Percentiles rank a stretch among this genome's conserved stretches.
These are phyloP conservation scores for Atrina japonica DNA, from an alignment of 2,888 invertebrate genomes.

Conservation along the genomic window DNA sequence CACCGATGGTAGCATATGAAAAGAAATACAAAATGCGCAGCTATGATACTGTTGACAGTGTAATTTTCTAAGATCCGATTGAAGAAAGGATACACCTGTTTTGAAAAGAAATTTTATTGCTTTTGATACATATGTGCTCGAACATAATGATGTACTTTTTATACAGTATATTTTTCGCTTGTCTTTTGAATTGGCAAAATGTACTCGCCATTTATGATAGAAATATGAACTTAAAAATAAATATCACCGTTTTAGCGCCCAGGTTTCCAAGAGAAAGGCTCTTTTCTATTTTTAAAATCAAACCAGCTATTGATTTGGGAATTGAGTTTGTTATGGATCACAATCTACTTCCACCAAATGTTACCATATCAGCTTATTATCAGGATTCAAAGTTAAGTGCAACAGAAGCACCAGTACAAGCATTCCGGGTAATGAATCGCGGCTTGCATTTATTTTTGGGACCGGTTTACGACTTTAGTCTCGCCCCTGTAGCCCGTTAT, in stretches of 20 bases:
- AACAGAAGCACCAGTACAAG: conserved; percentile 67
- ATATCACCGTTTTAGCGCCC: conserved; percentile 39
- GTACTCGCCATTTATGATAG: no score
- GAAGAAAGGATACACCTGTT: no score
- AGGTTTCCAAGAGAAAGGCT: conserved; percentile 26
- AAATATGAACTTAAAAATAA: conserved; percentile 6
- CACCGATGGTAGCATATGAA: no score
- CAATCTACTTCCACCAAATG: conserved; percentile 47
- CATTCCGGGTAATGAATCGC: conserved; percentile 65
- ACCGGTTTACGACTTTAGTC: conserved; percentile 83
- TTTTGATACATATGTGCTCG: no score
- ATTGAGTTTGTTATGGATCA: conserved; percentile 50
- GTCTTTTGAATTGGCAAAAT: no score
- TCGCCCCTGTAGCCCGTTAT: conserved; percentile 93
- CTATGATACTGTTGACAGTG: no score
- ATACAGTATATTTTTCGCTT: no score
- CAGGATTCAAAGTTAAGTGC: conserved; percentile 70
- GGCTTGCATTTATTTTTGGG: conserved; percentile 73
- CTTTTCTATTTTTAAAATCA: conserved; percentile 63
- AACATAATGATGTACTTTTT: no score
- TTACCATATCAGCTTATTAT: conserved; percentile 53
- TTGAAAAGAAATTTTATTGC: no score
- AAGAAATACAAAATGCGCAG: no score
- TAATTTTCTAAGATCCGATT: no score
- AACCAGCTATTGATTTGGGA: conserved; percentile 64